Conservation (phyloP, 1,140 invertebrate genomes). For the Tigriopus japonicus region DNA sequence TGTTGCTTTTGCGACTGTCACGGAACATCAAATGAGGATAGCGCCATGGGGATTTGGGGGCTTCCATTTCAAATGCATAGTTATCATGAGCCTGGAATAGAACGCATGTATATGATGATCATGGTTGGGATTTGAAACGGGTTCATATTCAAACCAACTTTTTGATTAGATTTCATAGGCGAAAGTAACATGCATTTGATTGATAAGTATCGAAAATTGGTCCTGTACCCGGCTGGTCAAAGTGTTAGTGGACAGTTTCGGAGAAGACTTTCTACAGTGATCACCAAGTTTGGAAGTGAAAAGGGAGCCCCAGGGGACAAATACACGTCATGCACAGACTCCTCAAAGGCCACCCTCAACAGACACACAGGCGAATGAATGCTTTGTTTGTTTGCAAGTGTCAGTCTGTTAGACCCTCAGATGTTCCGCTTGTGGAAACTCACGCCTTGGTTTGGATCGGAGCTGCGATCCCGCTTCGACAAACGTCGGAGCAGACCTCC, state of each 20-base stretch:
- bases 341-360: too few species aligned
- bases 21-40: constrained; percentile 19
- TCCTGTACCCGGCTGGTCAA: too few species aligned
- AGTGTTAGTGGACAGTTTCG: neutral
- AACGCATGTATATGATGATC: neutral
- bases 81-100: constrained; percentile 30
- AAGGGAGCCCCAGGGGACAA: too few species aligned
- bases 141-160: too few species aligned
- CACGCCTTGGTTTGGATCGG: constrained; percentile 16
- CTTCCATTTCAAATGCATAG: constrained; percentile 36
- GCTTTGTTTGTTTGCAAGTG: too few species aligned
- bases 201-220: too few species aligned
- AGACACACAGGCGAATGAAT: too few species aligned
- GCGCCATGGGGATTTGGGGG: constrained; percentile 35
- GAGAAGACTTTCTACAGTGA: neutral
- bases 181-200: too few species aligned
- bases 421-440: neutral
- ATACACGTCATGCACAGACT: too few species aligned
- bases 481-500: constrained; percentile 33
- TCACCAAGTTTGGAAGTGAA: constrained; percentile 8
- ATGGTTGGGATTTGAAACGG: too few species aligned
- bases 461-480: constrained; percentile 29
- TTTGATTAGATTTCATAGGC: too few species aligned
- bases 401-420: too few species aligned
- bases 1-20: constrained; percentile 20